phyloP scores from a whole-genome alignment of 2,113 vertebrate species.

The Galeopterus variegatus region DNA sequence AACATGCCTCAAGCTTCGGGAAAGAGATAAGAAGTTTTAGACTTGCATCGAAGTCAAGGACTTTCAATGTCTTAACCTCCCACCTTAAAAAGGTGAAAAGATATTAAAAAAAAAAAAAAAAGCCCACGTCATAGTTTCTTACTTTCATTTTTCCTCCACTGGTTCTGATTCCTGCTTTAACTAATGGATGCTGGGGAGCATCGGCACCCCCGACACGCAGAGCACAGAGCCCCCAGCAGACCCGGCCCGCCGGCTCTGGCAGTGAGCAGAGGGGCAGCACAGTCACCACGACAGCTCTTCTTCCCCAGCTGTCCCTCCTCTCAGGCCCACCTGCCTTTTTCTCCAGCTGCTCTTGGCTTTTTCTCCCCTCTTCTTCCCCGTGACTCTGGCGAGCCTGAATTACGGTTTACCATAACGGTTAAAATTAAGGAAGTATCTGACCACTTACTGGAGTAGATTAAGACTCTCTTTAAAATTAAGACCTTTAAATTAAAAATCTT shows the following conservation, averaged over 20 bases:
- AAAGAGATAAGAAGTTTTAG: not conserved
- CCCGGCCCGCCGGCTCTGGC: not conserved
- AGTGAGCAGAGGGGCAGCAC: rapidly evolving
- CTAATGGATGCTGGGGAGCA: not conserved
- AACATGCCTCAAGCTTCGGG: not conserved
- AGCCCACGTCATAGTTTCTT: not conserved
- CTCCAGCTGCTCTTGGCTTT: not conserved
- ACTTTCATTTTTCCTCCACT: not conserved
- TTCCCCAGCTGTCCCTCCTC: not conserved
- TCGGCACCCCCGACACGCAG: not conserved
- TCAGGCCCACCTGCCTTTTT: not conserved
- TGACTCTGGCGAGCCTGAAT: too few species aligned
- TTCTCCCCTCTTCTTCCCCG: not conserved
- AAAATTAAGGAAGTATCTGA: not conserved
- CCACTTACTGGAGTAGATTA: not conserved
- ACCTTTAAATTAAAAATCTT: too few species aligned
- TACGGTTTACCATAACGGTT: not conserved
- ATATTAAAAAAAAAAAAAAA: not conserved
- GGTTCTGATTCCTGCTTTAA: not conserved
- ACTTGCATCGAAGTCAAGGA: not conserved
- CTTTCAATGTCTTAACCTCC: not conserved
- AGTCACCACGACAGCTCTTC: not conserved
- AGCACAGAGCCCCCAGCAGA: not conserved
- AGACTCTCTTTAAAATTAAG: not conserved
- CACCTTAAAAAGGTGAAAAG: not conserved